A percentile compares a stretch with the other conserved stretches of the same genome.
Conservation (phyloP, 2,797 vertebrate genomes). For the Sylvilagus floridanus region DNA sequence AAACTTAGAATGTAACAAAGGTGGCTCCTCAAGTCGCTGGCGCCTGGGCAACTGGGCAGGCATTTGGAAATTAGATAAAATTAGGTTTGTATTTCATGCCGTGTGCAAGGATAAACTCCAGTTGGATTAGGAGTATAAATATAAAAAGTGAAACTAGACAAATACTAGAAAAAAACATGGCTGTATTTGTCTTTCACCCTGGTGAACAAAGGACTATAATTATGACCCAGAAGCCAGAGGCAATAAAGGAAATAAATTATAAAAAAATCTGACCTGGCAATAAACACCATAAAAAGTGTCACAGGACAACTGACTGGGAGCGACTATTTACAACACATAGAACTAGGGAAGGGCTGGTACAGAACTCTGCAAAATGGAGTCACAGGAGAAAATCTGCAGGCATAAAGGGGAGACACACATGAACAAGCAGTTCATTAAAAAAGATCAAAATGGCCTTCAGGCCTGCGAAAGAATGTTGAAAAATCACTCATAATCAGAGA, state of each 20-base stretch:
- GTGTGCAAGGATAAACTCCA: background rate
- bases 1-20: background rate
- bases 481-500: conserved; percentile 46
- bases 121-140: background rate
- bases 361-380: conserved; percentile 3
- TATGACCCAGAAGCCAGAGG: background rate
- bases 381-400: background rate
- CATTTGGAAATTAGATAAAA: background rate
- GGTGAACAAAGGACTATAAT: background rate
- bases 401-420: background rate
- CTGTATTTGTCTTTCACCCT: background rate
- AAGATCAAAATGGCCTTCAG: conserved; percentile 39
- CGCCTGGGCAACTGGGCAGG: background rate
- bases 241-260: background rate
- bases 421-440: background rate
- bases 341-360: background rate
- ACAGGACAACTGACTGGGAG: background rate
- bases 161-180: conserved; percentile 1
- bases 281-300: background rate
- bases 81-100: background rate
- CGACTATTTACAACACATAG: background rate
- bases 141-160: background rate
- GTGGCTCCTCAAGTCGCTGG: background rate
- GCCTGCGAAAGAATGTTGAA: background rate
- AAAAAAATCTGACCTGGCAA: background rate